Conservation (phyloP, 2,797 vertebrate species). For the Chromobotia macracanthus region DNA sequence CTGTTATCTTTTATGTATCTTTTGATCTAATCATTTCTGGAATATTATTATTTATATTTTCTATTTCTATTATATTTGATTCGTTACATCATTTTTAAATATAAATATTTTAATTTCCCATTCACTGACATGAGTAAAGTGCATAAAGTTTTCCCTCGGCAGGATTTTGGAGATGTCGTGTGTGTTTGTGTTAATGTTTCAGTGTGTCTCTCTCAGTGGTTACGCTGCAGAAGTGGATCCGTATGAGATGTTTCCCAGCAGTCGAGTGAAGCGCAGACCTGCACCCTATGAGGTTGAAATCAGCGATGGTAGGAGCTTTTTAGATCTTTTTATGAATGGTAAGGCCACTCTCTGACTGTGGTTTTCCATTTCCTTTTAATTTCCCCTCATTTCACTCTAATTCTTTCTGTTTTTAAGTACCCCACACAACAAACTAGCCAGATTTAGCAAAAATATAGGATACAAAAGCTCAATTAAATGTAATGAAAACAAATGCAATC, state of each 20-base stretch:
- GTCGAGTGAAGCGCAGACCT: constrained; percentile 83
- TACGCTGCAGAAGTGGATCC: constrained; percentile 82
- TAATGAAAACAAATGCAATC: not conserved
- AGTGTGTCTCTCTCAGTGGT: constrained; percentile 68
- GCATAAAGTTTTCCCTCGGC: too few species aligned
- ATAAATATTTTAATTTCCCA: too few species aligned
- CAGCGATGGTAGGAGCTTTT: constrained; percentile 77
- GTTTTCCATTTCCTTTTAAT: constrained; percentile 5
- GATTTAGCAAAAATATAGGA: not conserved
- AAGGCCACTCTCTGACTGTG: constrained; percentile 48
- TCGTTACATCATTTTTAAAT: too few species aligned
- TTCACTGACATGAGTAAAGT: too few species aligned
- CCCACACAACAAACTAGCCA: not conserved
- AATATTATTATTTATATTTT: too few species aligned
- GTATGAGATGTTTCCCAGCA: constrained; percentile 82
- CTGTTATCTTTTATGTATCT: too few species aligned
- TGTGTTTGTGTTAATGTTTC: too few species aligned
- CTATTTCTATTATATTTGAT: too few species aligned
- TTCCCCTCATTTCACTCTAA: not conserved
- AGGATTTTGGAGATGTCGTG: too few species aligned
- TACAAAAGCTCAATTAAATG: not conserved
- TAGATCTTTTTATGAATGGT: constrained; percentile 48
- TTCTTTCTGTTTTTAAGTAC: not conserved
- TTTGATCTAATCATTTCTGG: too few species aligned
- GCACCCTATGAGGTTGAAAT: constrained; percentile 88